phyloP scores from a whole-genome alignment of 2,113 vertebrate species.

The Amblyornis subalaris region DNA sequence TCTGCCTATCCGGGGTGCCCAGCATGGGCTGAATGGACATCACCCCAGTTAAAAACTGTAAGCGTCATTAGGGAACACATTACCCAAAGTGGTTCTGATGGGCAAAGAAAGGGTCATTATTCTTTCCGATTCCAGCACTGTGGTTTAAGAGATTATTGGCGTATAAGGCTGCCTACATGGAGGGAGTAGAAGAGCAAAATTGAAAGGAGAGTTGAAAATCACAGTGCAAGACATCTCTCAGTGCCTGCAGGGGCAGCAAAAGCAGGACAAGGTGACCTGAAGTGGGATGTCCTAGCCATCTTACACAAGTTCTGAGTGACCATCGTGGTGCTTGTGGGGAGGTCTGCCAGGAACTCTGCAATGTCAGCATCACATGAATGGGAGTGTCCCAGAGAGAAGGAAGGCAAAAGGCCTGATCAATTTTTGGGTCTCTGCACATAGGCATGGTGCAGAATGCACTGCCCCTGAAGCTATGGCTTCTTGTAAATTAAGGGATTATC shows the following conservation, averaged over 20 bases:
- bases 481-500: neutral
- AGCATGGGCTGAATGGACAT: accelerated
- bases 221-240: neutral
- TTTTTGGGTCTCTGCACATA: neutral
- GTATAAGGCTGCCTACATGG: neutral
- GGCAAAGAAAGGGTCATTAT: neutral
- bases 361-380: neutral
- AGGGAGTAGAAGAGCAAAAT: neutral
- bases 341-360: neutral
- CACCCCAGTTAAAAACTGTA: neutral
- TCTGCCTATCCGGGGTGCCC: neutral
- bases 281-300: neutral
- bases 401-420: neutral
- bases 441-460: neutral
- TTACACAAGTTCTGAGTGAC: neutral
- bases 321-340: neutral
- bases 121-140: neutral
- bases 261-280: neutral
- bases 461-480: neutral
- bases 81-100: neutral
- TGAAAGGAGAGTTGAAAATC: neutral
- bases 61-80: neutral
- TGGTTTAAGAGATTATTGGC: neutral
- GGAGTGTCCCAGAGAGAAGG: neutral
- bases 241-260: neutral